Evolutionary conservation across 2,888 invertebrate genomes (phyloP), one percentile per base, ranked within the genome.

Genomic region (Dicyrtomina minuta): DNA sequence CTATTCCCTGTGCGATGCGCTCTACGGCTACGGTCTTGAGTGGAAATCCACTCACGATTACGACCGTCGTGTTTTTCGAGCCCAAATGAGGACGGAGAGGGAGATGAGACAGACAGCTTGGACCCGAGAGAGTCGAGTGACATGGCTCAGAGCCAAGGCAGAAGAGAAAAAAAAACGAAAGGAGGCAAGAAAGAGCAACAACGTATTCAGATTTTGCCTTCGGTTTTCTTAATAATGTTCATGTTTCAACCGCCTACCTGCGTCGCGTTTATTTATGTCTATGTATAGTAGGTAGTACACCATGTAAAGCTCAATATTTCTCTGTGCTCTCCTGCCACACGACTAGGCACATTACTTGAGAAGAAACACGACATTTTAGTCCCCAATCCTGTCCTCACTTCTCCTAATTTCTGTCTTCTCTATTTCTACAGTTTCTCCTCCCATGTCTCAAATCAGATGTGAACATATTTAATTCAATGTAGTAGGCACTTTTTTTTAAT

Each of bases 81-180:
- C 24, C 61, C 44, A 44, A 61, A 61, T 61, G 61, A 43, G 61
- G 61, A 61, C 61, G 44, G 44, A 24, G 44, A 44, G 44, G 58
- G 33, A 24, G 49, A 46, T 27, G 46, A 55, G 66, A 70, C 33
- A 33, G 73, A 73, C 73, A 71, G 73, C 73, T 66, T 73, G 73
- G 73, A 73, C 58, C 71, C 73, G 26, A 65, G 61, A 20, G 44
- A 33, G 49, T 43, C 46, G 41, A 46, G 49, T 51, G 44, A 58
- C 59, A 58, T 53, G 66, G 66, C 66, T 53, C 13, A 5, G 66
- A 66, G 66, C 66, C 66, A 66, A 64, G 26, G 51, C 10, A 51
- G 17, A 10, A n/a, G 51, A 51, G 46, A 46, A n/a, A 33, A 33
- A 55, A 26, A n/a, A n/a, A 2, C 10, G 4, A 27, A 27, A 58